phyloP scores from a whole-genome alignment of 1,140 invertebrate species.

The Ctenoplectra terminalis region DNA sequence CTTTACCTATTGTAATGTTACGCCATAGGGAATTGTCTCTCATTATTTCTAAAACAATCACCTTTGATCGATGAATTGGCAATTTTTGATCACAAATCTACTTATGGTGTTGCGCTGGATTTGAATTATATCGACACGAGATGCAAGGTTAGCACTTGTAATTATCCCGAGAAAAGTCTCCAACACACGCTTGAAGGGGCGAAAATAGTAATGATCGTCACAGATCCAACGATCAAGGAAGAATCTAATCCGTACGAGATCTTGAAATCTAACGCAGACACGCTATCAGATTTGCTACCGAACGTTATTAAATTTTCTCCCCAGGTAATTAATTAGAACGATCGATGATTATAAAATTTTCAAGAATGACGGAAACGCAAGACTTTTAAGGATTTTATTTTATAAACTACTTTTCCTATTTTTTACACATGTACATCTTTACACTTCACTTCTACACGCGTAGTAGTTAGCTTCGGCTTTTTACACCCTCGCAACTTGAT shows the following conservation, averaged over 20 bases:
- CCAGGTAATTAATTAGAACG: conserved; percentile 72
- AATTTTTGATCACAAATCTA: conserved; percentile 83
- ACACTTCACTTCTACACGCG: background rate
- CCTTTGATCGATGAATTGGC: conserved; percentile 85
- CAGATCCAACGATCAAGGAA: conserved; percentile 59
- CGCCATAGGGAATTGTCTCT: conserved; percentile 73
- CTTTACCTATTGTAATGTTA: too few relatives aligned
- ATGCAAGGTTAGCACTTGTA: conserved; percentile 86
- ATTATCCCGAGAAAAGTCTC: conserved; percentile 75
- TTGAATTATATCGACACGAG: conserved; percentile 85
- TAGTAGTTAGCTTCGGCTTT: conserved; percentile 46
- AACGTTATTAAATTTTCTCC: conserved; percentile 82
- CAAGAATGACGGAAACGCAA: background rate
- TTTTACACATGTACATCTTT: too few relatives aligned
- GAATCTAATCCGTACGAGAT: conserved; percentile 70
- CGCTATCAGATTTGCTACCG: conserved; percentile 81
- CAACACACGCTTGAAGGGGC: conserved; percentile 77
- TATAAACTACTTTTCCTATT: too few relatives aligned
- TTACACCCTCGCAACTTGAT: conserved; percentile 51
- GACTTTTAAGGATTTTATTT: background rate
- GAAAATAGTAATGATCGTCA: conserved; percentile 84
- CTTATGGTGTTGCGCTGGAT: conserved; percentile 83
- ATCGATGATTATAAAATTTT: background rate
- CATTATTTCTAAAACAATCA: conserved; percentile 85
- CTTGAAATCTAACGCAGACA: conserved; percentile 81